Evolutionary conservation across 2,888 invertebrate species (phyloP), one percentile per base, ranked within the genome.

Genomic region (Branchellion lobata): DNA sequence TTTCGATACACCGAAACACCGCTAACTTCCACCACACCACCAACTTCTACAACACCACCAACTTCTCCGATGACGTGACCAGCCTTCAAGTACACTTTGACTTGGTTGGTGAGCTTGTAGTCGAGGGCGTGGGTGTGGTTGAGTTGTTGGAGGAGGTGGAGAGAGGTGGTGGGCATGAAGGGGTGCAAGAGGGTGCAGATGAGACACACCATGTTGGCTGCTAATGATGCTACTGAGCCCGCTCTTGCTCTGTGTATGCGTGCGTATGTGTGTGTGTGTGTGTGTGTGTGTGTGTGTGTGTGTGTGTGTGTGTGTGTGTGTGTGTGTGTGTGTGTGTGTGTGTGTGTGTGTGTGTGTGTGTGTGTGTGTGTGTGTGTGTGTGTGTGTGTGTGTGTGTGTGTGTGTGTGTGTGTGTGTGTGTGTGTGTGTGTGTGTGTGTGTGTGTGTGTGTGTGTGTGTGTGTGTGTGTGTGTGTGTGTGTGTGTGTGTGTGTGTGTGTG

Each of bases 41-140:
- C n/a, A n/a, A n/a, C n/a, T n/a, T n/a, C n/a, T n/a, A n/a, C n/a
- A n/a, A 27, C 33, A 33, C n/a, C 36, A 78, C 82, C 84, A 84
- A 91, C 91, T 86, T 88, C 93, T 80, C 94, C 93, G 84, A 98
- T 92, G 85, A 90, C 90, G 86, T 98, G 97, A 0, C 95, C 96
- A 0, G 91, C 79, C 0, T 91, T 90, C 3, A 98, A 88, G 82
- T 92, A 90, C 40, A 88, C 87, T 0, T 86, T 83, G 86, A 88
- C 86, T 34, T 84, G 82, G 1, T 85, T 81, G 11, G 85, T 83
- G 80, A 89, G 84, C 14, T 85, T 81, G 77, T 87, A 85, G 71
- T 90, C 87, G 0, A 34, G 61, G 57, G 57, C 77, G 8, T 86
- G 85, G 0, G 90, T 88, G 0, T 91, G 85, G 83, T 92, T 92